phyloP scores from a whole-genome alignment of 2,797 vertebrate genomes.

The Neoniphon sammara region DNA sequence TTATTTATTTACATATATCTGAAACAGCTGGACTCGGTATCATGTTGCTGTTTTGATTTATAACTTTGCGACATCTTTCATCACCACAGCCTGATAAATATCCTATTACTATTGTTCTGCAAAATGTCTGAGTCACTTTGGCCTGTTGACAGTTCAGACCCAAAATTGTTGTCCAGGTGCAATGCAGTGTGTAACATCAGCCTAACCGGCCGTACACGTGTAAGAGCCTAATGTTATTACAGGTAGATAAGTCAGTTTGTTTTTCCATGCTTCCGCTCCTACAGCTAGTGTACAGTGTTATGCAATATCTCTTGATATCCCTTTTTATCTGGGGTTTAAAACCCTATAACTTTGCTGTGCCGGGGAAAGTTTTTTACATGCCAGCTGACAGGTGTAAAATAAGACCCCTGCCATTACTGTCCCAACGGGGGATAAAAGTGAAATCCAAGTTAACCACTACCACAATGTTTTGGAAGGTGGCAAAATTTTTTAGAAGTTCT shows the following conservation, averaged over 20 bases:
- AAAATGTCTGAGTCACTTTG: background rate
- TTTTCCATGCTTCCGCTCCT: background rate
- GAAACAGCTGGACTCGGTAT: background rate
- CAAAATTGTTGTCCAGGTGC: background rate
- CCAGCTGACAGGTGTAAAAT: conserved; percentile 6
- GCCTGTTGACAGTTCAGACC: too few relatives aligned
- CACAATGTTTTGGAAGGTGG: conserved; percentile 1
- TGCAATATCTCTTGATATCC: background rate
- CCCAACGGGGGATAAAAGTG: background rate
- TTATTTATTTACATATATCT: too few relatives aligned
- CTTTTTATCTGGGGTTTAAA: conserved; percentile 18
- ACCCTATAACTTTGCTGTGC: background rate
- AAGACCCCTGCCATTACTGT: conserved; percentile 1
- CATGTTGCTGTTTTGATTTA: background rate
- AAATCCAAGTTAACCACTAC: conserved; percentile 6
- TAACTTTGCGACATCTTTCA: background rate
- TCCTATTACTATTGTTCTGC: background rate
- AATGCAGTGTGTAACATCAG: background rate
- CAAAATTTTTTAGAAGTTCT: background rate
- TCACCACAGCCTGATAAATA: background rate
- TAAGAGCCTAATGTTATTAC: background rate
- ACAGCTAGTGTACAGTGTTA: background rate
- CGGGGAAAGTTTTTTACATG: background rate
- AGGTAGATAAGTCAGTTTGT: background rate
- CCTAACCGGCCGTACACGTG: too few relatives aligned